These are phyloP conservation scores for Octopus sinensis DNA, from an alignment of 1,140 invertebrate genomes.

Conservation along the genomic window DNA sequence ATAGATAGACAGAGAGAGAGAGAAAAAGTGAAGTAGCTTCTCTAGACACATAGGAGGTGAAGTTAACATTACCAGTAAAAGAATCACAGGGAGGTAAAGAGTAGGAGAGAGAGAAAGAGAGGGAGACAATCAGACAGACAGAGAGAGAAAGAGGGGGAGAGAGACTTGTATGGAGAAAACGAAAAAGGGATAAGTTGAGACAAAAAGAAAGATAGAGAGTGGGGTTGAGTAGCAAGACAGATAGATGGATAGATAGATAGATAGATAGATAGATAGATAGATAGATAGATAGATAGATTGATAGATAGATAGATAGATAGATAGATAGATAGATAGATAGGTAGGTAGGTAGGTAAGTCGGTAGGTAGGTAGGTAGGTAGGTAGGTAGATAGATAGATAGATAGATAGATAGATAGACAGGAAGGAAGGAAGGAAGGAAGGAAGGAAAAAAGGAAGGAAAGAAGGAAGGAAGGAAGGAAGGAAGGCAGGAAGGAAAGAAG, in stretches of 20 bases:
- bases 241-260: not conserved
- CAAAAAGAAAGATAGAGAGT: not conserved
- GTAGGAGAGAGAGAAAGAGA: not conserved
- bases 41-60: not conserved
- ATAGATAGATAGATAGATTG: not conserved
- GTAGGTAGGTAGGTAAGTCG: too few relatives aligned
- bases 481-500: too few relatives aligned
- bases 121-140: not conserved
- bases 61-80: not conserved
- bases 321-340: too few relatives aligned
- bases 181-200: not conserved
- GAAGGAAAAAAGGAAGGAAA: too few relatives aligned
- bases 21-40: too few relatives aligned
- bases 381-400: not conserved
- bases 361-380: not conserved
- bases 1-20: too few relatives aligned
- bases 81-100: not conserved
- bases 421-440: too few relatives aligned
- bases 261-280: not conserved
- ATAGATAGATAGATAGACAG: not conserved
- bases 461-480: too few relatives aligned
- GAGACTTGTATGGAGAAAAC: not conserved
- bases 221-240: not conserved
- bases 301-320: not conserved
- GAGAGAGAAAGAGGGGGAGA: not conserved